Evolutionary conservation across 2,797 vertebrate species (phyloP).

Genomic region (Calcarius lapponicus): DNA sequence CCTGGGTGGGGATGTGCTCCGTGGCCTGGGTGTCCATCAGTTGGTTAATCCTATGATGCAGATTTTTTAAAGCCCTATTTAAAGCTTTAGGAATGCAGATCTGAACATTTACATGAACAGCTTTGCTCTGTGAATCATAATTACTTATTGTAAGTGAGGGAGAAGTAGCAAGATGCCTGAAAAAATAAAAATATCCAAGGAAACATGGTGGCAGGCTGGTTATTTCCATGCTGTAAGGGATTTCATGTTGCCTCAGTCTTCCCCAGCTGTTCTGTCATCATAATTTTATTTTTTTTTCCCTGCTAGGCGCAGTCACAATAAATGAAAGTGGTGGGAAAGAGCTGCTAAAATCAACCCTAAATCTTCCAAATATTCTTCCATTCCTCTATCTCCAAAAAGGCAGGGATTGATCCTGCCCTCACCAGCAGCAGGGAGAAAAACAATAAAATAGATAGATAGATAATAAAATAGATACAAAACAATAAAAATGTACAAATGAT

Average conservation of each 20-base stretch:
- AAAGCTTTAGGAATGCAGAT: not conserved
- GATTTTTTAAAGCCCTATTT: not conserved
- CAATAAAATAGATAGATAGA: too few relatives aligned
- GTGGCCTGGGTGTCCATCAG: fast-evolving
- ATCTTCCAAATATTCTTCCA: not conserved
- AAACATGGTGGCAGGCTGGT: fast-evolving
- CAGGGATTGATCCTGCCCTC: not conserved
- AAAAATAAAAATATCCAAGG: not conserved
- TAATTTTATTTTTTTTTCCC: not conserved
- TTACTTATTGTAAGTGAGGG: not conserved
- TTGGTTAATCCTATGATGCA: fast-evolving
- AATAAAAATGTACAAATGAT: not conserved
- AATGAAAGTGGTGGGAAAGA: not conserved
- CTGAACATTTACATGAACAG: not conserved
- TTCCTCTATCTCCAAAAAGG: not conserved
- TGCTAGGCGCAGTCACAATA: not conserved
- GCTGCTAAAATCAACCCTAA: not conserved
- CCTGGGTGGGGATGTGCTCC: not conserved
- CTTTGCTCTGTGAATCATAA: not conserved
- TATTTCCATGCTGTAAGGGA: fast-evolving
- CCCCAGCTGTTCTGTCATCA: not conserved
- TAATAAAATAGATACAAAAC: not conserved
- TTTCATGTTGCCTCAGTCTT: not conserved
- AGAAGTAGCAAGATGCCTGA: not conserved
- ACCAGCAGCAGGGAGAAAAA: not conserved